Evolutionary conservation across 30 jellyfish, hydroid and myxozoan genomes (phyloP).

Genomic region (Pelagia noctiluca): DNA sequence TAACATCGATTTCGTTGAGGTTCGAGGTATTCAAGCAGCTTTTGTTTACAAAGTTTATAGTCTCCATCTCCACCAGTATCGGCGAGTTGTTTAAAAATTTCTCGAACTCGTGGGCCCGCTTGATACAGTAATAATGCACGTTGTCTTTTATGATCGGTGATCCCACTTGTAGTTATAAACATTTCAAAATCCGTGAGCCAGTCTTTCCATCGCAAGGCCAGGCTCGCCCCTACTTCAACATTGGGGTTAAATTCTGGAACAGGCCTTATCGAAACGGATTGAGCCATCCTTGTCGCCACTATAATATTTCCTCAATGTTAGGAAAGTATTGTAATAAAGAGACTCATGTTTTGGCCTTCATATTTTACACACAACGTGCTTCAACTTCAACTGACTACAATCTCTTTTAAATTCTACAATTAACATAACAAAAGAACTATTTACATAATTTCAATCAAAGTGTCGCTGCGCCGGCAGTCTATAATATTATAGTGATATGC

Average conservation of each 20-base stretch:
- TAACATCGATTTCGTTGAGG: constrained; percentile 25
- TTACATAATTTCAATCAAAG: no score
- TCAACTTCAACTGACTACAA: no score
- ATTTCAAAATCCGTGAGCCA: constrained; percentile 25
- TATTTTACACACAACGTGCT: no score
- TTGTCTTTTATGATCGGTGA: background rate
- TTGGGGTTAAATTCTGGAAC: background rate
- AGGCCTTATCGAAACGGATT: background rate
- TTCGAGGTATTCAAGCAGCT: constrained; percentile 28
- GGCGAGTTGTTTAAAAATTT: constrained; percentile 16
- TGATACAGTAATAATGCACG: constrained; percentile 22
- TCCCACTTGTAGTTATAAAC: constrained; percentile 14
- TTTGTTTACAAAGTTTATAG: background rate
- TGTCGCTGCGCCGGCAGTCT: no score
- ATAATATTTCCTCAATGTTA: no score
- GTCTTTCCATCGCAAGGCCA: constrained; percentile 22
- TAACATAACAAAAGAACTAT: no score
- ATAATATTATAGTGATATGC: no score
- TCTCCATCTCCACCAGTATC: constrained; percentile 24
- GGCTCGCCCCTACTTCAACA: background rate
- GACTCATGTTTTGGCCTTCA: no score
- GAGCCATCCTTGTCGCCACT: background rate
- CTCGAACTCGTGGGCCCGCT: constrained; percentile 45
- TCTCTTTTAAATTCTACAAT: no score
- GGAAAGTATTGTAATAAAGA: no score